Percentiles rank a stretch among this genome's conserved stretches.
Conservation (phyloP, 2,113 vertebrate species). For the Astur gentilis region DNA sequence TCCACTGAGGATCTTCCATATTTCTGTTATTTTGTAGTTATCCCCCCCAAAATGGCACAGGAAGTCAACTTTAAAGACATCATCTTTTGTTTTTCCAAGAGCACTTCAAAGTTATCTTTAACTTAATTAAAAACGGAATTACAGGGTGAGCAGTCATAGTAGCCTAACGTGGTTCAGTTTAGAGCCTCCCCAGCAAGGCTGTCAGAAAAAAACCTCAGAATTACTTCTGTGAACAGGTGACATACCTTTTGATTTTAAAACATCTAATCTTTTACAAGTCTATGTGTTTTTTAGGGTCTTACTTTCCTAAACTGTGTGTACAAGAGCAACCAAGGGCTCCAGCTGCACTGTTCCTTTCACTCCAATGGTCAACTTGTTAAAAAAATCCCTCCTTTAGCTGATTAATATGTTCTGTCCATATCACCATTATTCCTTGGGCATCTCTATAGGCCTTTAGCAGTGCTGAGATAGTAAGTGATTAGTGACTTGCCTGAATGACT, state of each 20-base stretch:
- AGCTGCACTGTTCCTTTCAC: neutral
- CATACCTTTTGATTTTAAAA: neutral
- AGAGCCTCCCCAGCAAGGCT: neutral
- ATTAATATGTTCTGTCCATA: neutral
- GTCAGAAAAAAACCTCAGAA: neutral
- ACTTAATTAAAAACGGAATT: constrained; percentile 1
- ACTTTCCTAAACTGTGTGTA: too few relatives aligned
- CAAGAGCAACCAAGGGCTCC: neutral
- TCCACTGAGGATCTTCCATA: neutral
- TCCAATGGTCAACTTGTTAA: neutral
- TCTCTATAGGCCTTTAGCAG: neutral
- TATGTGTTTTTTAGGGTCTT: neutral
- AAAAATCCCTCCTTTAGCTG: neutral
- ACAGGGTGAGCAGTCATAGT: neutral
- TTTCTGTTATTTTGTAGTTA: neutral
- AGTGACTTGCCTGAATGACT: neutral
- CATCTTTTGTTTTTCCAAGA: constrained; percentile 8
- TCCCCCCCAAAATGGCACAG: neutral
- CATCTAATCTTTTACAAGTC: accelerated
- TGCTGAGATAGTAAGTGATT: neutral
- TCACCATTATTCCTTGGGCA: neutral
- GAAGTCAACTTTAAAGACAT: neutral
- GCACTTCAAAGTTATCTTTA: constrained; percentile 16
- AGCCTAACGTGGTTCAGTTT: neutral
- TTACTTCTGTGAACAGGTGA: neutral